Evolutionary conservation across 2,797 vertebrate species (phyloP), one percentile per base, ranked within the genome.

Genomic region (Bryconaethiops microstoma): DNA sequence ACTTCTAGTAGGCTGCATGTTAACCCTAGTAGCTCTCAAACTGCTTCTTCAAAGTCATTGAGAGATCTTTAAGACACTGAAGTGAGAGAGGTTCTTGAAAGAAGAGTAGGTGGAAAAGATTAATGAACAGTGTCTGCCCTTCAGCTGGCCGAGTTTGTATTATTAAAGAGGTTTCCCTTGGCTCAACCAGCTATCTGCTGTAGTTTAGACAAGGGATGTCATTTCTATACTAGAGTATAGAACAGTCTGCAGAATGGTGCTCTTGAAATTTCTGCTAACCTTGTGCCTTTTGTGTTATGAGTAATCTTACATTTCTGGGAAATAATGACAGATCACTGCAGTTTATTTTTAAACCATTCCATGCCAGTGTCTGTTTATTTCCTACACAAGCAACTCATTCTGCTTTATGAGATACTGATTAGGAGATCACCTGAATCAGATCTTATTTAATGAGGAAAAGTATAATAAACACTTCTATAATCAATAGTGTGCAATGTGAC

Each of bases 81-180:
- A 40, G n/a, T 57, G 17, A 21, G 13, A 21, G 13, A 25, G 42
- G 14, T 25, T 54, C 50, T 71, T 71, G 69, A 29, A 69, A 70
- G 67, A 23, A 70, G 42, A 9, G 42, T 23, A 10, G 50, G 40
- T 69, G 45, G 29, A 70, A 50, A 54, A 71, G 69, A 54, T 29
- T 35, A 52, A 71, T 52, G 50, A 23, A 29, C 48, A 13, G 42
- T 70, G 68, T 75, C 55, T 63, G 39, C 57, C 45, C 21, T 25
- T 63, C 74, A 48, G 42, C 57, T 76, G 42, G 59, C 62, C 14
- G 45, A 45, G 23, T 29, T 25, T 76, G 10, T 76, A 39, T 75
- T 75, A 50, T 52, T 71, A 54, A 71, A 71, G 21, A 71, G 50
- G 25, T 71, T 54, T 71, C 68, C 68, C 7, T 50, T 70, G 23